Conservation (phyloP, 2,113 vertebrate genomes). For the Pampusana beccarii region DNA sequence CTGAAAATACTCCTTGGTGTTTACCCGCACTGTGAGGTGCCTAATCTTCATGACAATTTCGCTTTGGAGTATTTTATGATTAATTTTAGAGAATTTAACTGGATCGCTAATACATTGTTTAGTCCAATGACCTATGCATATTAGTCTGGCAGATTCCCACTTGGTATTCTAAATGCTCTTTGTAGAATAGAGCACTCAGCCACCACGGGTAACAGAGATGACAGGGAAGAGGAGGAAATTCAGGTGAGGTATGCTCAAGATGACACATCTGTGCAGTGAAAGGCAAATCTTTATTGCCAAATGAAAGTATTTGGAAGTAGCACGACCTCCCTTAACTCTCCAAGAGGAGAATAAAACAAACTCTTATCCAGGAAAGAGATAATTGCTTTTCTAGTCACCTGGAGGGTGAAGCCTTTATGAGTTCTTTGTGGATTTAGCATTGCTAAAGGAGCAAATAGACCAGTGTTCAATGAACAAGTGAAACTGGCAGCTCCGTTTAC, state of each 20-base stretch:
- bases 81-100: not conserved
- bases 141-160: not conserved
- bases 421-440: not conserved
- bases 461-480: fast-evolving
- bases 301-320: not conserved
- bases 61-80: not conserved
- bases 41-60: not conserved
- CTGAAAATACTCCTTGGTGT: not conserved
- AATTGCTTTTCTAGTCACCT: not conserved
- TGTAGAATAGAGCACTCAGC: not conserved
- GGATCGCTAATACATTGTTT: not conserved
- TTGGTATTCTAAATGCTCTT: not conserved
- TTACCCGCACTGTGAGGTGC: not conserved
- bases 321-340: not conserved
- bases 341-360: not conserved
- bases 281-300: not conserved
- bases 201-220: not conserved
- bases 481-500: not conserved
- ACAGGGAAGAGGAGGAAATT: not conserved
- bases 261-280: not conserved
- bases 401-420: not conserved
- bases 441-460: not conserved
- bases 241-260: not conserved
- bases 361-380: not conserved
- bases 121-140: not conserved